Evolutionary conservation across 1,140 invertebrate species (phyloP).

Genomic region (Anagrus nilaparvatae): DNA sequence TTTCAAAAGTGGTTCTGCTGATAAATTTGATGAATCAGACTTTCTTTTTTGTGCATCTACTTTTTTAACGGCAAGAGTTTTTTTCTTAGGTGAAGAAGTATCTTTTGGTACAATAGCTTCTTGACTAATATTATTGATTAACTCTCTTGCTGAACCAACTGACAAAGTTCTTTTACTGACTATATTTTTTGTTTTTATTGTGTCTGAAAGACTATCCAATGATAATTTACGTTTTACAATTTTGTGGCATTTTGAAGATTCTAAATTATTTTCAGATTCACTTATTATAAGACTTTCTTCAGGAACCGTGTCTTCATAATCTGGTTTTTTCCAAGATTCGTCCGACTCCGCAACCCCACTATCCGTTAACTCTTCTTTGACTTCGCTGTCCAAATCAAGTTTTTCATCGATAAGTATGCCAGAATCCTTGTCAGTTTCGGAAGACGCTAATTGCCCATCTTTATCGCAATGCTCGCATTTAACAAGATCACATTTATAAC

Average conservation of each 20-base stretch:
- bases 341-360: constrained; percentile 26
- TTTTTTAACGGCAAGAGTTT: too few relatives aligned
- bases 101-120: constrained; percentile 7
- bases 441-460: constrained; percentile 30
- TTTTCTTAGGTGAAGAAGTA: too few relatives aligned
- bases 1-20: constrained; percentile 12
- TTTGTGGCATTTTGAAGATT: constrained; percentile 47
- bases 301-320: constrained; percentile 34
- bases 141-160: constrained; percentile 25
- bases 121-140: constrained; percentile 8
- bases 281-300: too few relatives aligned
- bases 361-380: constrained; percentile 36
- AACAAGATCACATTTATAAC: constrained; percentile 36
- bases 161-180: constrained; percentile 34
- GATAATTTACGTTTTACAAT: constrained; percentile 37
- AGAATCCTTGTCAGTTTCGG: constrained; percentile 40
- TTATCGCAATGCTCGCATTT: constrained; percentile 40
- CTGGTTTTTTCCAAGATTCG: too few relatives aligned
- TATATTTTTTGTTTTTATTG: constrained; percentile 31
- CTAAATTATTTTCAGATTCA: too few relatives aligned
- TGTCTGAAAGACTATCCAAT: constrained; percentile 31
- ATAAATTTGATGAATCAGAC: not conserved
- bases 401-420: constrained; percentile 37
- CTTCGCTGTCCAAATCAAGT: constrained; percentile 32
- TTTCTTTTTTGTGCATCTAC: too few relatives aligned